Evolutionary conservation across 1,140 invertebrate genomes (phyloP), one percentile per base, ranked within the genome.

Genomic region (Bombus consobrinus): DNA sequence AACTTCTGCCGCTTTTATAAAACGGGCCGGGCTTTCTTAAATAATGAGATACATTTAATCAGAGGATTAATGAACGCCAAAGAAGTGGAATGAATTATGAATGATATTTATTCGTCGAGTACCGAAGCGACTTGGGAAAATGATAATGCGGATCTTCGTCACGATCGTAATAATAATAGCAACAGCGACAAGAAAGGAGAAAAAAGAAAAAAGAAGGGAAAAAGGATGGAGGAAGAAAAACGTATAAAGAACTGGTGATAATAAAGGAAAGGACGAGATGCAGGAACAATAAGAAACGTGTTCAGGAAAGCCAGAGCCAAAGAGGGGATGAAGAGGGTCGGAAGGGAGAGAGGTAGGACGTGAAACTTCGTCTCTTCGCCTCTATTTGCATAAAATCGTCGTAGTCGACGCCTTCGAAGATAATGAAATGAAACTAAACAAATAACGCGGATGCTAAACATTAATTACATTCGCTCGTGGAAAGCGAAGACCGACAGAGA

Each of bases 351-450:
- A n/a, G 25, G 75, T 12, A 32, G 88, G 85, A 83, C 77, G 82
- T 74, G 83, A 89, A 91, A 91, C 84, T 89, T 90, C 83, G 84
- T 91, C 89, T 91, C 88, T 62, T 82, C 88, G 84, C 74, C 86
- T 92, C 85, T 92, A 94, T 94, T 94, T 94, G 93, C 94, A 94
- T 94, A 94, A 94, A 94, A 94, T 94, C 93, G 91, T 93, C 93
- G 89, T 91, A 88, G 87, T 78, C 92, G 90, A 89, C 92, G 92
- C 91, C 93, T 91, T 89, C 92, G 92, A 92, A 94, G 93, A 94
- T 94, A 94, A 94, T 94, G 92, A 94, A 94, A 94, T 93, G 93
- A 94, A 94, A 94, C 94, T 94, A 94, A 94, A 94, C 94, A 94
- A 94, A 94, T 94, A 94, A 94, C 93, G 93, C 91, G 92, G 93